These are phyloP conservation scores for Calcarius lapponicus DNA, from an alignment of 2,797 vertebrate species.

Conservation along the genomic window DNA sequence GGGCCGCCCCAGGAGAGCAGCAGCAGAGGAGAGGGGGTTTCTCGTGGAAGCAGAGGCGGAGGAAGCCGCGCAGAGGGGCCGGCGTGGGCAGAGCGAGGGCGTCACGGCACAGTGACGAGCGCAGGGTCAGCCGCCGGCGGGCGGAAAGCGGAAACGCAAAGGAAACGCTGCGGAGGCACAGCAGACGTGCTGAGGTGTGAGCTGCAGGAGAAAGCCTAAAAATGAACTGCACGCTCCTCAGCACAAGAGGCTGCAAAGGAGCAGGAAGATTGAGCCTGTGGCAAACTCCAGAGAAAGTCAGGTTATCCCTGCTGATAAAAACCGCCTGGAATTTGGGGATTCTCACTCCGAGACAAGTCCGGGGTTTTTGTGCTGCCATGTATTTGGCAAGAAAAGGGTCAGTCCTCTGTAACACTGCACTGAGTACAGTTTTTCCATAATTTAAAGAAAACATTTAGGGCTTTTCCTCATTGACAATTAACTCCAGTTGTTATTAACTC, in stretches of 20 bases:
- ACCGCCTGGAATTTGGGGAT: accelerated
- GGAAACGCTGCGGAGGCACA: constrained; percentile 32
- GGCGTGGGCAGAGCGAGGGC: neutral
- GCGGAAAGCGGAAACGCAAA: constrained; percentile 30
- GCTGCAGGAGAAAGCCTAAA: neutral
- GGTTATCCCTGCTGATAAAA: neutral
- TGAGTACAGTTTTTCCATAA: neutral
- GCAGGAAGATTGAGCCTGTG: neutral
- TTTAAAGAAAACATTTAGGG: neutral
- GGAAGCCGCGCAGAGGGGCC: neutral
- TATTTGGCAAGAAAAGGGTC: neutral
- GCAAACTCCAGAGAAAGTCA: neutral
- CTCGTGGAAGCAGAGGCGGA: accelerated
- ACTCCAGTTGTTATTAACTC: constrained; percentile 40
- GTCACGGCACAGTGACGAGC: constrained; percentile 7
- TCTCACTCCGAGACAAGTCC: neutral
- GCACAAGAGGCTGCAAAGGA: neutral
- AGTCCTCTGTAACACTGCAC: neutral
- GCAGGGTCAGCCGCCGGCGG: neutral
- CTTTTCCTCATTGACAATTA: constrained; percentile 57
- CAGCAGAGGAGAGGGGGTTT: neutral
- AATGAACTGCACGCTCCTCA: neutral
- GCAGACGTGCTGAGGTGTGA: neutral
- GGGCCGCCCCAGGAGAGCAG: accelerated
- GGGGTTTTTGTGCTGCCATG: neutral